Evolutionary conservation across 2,888 invertebrate species (phyloP).

Genomic region (Sialis lutaria): DNA sequence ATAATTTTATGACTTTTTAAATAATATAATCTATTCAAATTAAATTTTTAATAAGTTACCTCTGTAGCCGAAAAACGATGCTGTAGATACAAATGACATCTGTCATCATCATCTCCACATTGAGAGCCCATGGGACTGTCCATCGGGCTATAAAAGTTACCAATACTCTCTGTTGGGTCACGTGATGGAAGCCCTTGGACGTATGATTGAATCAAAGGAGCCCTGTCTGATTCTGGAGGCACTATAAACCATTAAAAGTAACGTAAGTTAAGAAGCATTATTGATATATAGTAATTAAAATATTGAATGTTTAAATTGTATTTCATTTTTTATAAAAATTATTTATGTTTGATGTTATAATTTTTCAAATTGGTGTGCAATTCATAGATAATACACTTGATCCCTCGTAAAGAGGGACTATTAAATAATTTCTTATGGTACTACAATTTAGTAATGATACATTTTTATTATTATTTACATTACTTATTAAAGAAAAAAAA

Average conservation of each 20-base stretch:
- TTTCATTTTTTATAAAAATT: too few relatives aligned
- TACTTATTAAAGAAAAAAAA: not conserved
- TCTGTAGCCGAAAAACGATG: not conserved
- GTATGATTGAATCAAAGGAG: slow-evolving; percentile 29
- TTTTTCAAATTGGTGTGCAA: too few relatives aligned
- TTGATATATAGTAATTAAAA: too few relatives aligned
- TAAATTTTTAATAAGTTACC: not conserved
- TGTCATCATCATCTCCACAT: not conserved
- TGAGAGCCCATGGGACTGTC: slow-evolving; percentile 41
- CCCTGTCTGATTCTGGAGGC: slow-evolving; percentile 25
- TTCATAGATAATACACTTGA: too few relatives aligned
- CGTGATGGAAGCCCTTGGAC: slow-evolving; percentile 24
- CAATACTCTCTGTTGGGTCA: slow-evolving; percentile 40
- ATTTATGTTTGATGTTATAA: too few relatives aligned
- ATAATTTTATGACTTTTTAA: too few relatives aligned
- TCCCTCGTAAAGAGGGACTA: too few relatives aligned
- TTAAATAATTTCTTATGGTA: too few relatives aligned
- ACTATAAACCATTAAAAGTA: slow-evolving; percentile 13
- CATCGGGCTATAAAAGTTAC: slow-evolving; percentile 56
- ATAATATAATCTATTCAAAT: too few relatives aligned
- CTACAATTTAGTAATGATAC: not conserved
- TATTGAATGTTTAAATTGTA: too few relatives aligned
- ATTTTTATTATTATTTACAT: not conserved
- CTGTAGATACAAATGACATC: not conserved
- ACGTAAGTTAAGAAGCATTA: too few relatives aligned